Base-by-base conservation (phyloP, 2,797 vertebrate species). In the Tapirus indicus region DNA sequence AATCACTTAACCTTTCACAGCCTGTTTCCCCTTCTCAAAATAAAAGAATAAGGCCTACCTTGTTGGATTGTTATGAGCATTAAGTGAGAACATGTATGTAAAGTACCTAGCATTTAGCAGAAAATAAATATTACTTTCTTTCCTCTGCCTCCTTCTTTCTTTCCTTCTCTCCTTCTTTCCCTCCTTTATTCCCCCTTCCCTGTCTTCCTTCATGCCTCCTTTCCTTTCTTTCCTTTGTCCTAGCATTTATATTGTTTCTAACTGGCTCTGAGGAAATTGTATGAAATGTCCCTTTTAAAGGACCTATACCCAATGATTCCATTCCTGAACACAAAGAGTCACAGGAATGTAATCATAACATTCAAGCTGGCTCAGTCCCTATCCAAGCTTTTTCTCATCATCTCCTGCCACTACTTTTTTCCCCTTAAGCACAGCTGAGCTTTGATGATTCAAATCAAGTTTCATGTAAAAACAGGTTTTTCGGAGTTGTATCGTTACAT, bases 361-460 rank as follows among this genome's bases (percentile, higher is more conserved):
- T 74, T 52, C 17, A 75, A 78, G 13, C 2, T 86, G 23, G 14
- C 21, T 97, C 49, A 64, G 13, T 86, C 35, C 8, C 11, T 93
- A 88, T 29, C 38, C 29, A 84, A 94, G 60, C 0, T 11, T 64
- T 96, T 96, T 95, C 29, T 88, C 69, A 86, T 68, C 41, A 83
- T 87, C 38, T 69, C 17, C 10, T 93, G 17, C 49, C 44, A 95
- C 64, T 1, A 23, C 14, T n/a, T 77, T 54, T 2, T 18, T 7
- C n/a, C 16, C 2, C 44, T 41, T 87, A 79, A 68, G 29, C 60
- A 44, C 29, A 78, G 52, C 66, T 95, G 75, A 94, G 38, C 21
- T 93, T 94, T 95, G 69, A 87, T 97, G 66, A 97, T 92, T 95
- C 29, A 94, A 87, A 97, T 96, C 23, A 96, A 94, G 47, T 93